phyloP scores from a whole-genome alignment of 2,113 vertebrate genomes.

The Zootoca vivipara region DNA sequence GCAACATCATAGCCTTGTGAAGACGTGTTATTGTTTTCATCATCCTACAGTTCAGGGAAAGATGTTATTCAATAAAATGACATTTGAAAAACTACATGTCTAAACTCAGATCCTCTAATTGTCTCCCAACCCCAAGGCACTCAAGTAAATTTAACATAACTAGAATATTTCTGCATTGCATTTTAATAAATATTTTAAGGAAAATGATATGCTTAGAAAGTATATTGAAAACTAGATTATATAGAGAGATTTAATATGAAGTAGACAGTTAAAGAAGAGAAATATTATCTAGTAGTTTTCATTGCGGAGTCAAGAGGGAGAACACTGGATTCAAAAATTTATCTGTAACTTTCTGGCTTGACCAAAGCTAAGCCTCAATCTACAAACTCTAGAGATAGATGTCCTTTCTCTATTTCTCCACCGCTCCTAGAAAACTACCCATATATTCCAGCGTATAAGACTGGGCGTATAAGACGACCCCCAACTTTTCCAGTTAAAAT shows the following conservation, averaged over 20 bases:
- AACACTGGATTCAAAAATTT: neutral
- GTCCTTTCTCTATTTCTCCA: neutral
- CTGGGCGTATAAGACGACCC: no score
- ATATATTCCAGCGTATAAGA: no score
- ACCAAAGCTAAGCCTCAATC: neutral
- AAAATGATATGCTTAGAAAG: neutral
- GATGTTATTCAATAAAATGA: conserved; percentile 1
- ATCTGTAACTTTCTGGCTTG: neutral
- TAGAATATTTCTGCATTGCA: conserved; percentile 72
- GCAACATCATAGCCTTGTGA: conserved; percentile 93
- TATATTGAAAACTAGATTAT: neutral
- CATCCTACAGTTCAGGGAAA: conserved; percentile 83
- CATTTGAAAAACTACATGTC: neutral
- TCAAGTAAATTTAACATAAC: conserved; percentile 21
- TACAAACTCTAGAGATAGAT: neutral
- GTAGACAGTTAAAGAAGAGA: neutral
- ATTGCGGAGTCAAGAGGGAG: neutral
- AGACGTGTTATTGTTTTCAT: conserved; percentile 98
- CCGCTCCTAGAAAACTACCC: neutral
- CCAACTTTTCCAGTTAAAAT: no score
- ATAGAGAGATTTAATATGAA: neutral
- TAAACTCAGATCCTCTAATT: neutral
- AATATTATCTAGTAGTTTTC: neutral
- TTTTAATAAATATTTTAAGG: conserved; percentile 3
- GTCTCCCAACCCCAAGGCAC: conserved; percentile 27